Evolutionary conservation across 2,797 vertebrate species (phyloP).

Genomic region (Danio choprae): DNA sequence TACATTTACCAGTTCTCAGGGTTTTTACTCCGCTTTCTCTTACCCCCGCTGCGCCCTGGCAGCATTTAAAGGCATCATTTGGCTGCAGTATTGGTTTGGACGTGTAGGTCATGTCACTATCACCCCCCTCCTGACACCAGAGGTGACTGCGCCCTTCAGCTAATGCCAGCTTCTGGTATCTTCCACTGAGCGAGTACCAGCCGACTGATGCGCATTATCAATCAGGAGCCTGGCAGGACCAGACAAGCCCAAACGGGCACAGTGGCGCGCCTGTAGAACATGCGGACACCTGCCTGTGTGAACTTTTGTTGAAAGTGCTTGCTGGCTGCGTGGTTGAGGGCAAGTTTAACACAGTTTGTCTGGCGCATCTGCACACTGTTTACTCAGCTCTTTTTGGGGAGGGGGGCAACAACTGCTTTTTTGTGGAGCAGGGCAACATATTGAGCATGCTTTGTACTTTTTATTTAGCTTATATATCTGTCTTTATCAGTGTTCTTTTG

Average conservation of each 20-base stretch:
- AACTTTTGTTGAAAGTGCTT: slow-evolving; percentile 14
- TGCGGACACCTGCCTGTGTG: slow-evolving; percentile 24
- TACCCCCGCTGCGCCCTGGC: slow-evolving; percentile 62
- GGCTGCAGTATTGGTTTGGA: slow-evolving; percentile 65
- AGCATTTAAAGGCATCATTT: slow-evolving; percentile 59
- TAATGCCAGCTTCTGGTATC: slow-evolving; percentile 50
- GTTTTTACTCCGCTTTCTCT: slow-evolving; percentile 6
- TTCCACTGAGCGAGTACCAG: slow-evolving; percentile 39
- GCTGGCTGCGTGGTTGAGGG: neutral
- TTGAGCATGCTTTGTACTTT: neutral
- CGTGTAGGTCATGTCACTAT: slow-evolving; percentile 66
- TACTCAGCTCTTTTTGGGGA: neutral
- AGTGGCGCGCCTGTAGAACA: slow-evolving; percentile 26
- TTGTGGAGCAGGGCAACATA: neutral
- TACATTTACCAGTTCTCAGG: slow-evolving; percentile 13
- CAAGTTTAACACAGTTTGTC: slow-evolving; percentile 7
- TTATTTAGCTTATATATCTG: neutral
- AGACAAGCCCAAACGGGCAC: slow-evolving; percentile 25
- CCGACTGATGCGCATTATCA: slow-evolving; percentile 72
- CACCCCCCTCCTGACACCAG: slow-evolving; percentile 57
- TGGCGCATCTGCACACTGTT: neutral
- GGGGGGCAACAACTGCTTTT: neutral
- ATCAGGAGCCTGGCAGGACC: slow-evolving; percentile 70
- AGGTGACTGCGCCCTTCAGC: slow-evolving; percentile 33
- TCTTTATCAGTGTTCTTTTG: neutral